Conservation (phyloP, 2,888 invertebrate genomes). For the Pteria penguin region DNA sequence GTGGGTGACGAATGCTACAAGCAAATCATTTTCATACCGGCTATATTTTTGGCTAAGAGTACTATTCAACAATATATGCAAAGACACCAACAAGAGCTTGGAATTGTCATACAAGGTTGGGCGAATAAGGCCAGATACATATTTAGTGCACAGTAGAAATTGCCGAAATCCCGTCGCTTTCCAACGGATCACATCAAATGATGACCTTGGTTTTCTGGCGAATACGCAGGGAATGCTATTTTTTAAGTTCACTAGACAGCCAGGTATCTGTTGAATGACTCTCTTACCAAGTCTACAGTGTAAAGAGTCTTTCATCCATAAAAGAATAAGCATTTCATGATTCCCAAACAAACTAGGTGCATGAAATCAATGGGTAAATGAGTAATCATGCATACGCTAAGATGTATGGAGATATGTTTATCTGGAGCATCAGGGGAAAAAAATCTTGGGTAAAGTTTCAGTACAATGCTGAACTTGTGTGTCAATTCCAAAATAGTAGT, state of each 20-base stretch:
- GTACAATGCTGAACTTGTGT: background rate
- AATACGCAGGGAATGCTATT: constrained; percentile 57
- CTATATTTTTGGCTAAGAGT: constrained; percentile 47
- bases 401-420: constrained; percentile 31
- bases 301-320: constrained; percentile 56
- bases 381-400: constrained; percentile 56
- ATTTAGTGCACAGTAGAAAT: constrained; percentile 65
- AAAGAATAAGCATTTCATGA: constrained; percentile 53
- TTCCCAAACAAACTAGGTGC: constrained; percentile 73
- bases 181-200: constrained; percentile 61
- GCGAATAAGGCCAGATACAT: constrained; percentile 44
- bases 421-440: background rate
- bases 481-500: too few species aligned
- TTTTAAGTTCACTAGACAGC: constrained; percentile 24
- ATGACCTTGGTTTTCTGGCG: constrained; percentile 52
- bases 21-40: constrained; percentile 51
- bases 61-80: constrained; percentile 52
- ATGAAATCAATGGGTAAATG: constrained; percentile 72
- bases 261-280: constrained; percentile 41
- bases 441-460: background rate
- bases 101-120: constrained; percentile 55
- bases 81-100: constrained; percentile 52
- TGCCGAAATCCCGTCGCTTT: constrained; percentile 68
- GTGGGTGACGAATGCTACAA: constrained; percentile 61
- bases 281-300: constrained; percentile 34